Conservation (phyloP, 2,797 vertebrate genomes). For the Sebastes trivittatus region DNA sequence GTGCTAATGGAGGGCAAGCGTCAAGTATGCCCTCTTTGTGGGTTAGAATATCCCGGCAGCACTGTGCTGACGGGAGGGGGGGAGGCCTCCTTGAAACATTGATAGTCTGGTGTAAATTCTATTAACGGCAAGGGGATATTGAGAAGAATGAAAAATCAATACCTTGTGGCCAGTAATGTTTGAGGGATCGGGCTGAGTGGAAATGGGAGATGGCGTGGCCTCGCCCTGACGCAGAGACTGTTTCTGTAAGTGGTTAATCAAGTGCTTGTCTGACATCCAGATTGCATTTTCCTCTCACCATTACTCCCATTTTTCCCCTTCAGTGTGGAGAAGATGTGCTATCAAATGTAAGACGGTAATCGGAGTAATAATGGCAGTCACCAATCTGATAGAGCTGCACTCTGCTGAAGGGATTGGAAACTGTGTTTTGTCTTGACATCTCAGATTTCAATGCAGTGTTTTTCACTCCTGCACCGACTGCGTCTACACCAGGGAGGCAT, state of each 20-base stretch:
- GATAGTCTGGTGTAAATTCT: slow-evolving; percentile 75
- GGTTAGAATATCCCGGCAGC: slow-evolving; percentile 43
- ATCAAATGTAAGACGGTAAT: slow-evolving; percentile 66
- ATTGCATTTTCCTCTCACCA: slow-evolving; percentile 76
- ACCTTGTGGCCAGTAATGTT: slow-evolving; percentile 83
- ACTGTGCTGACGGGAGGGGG: slow-evolving; percentile 19
- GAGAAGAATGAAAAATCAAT: slow-evolving; percentile 80
- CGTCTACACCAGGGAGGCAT: neutral
- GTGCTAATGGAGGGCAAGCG: slow-evolving; percentile 53
- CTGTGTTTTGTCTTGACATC: slow-evolving; percentile 38
- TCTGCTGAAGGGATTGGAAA: slow-evolving; percentile 41
- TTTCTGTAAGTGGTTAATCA: slow-evolving; percentile 76
- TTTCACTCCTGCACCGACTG: slow-evolving; percentile 22
- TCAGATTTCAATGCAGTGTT: slow-evolving; percentile 43
- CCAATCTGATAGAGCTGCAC: slow-evolving; percentile 54
- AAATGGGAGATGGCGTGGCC: slow-evolving; percentile 78
- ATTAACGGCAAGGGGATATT: slow-evolving; percentile 77
- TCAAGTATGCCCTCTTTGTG: slow-evolving; percentile 25
- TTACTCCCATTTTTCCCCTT: slow-evolving; percentile 61
- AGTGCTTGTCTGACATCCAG: slow-evolving; percentile 71
- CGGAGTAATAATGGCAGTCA: slow-evolving; percentile 47
- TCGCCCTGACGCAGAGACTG: slow-evolving; percentile 41
- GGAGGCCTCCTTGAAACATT: slow-evolving; percentile 65
- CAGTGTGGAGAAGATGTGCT: slow-evolving; percentile 47
- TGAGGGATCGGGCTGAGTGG: slow-evolving; percentile 81